Evolutionary conservation across 2,888 invertebrate genomes (phyloP), one percentile per base, ranked within the genome.

Genomic region (Flexamia atlantica): DNA sequence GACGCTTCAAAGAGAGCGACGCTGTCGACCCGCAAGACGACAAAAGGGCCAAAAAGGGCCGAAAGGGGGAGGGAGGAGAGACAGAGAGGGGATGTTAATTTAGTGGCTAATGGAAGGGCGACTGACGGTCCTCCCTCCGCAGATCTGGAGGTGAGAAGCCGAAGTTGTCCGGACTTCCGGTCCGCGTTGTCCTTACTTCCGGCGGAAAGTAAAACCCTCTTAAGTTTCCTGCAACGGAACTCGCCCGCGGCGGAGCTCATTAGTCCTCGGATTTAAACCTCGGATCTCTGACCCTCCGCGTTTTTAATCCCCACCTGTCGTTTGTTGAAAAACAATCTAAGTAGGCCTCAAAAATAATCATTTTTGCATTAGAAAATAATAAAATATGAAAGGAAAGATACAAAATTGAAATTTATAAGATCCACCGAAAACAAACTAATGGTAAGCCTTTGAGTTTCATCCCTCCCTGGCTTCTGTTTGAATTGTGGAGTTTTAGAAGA

Each of bases 151-250:
- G 40, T 40, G 50, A 46, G 76, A 76, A 46, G 28, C 25, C n/a
- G 28, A 82, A 82, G 82, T 82, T 82, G 83, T 76, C 83, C 83
- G 83, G 83, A 83, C 57, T 83, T 83, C 83, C 83, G 83, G 72
- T 53, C 25, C n/a, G 64, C 40, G 60, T 23, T 76, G 83, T 83
- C 83, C 83, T 83, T 76, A 83, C 64, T 83, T 82, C 82, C 82
- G 82, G 32, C 82, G 82, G 70, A 50, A 82, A 72, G 82, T 81
- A 82, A 36, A 50, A 20, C 82, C 82, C 70, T 70, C 82, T 82
- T 72, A 82, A 82, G 82, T 82, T 82, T 25, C 81, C 68, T 46
- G 30, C 53, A 64, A 68, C 81, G 40, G 64, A 76, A 76, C 76
- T 46, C 46, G 28, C 42, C 42, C 25, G 17, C 28, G 76, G 46